These are phyloP conservation scores for Drosophila nigricruria DNA, from an alignment of 2,888 invertebrate genomes.

Conservation along the genomic window DNA sequence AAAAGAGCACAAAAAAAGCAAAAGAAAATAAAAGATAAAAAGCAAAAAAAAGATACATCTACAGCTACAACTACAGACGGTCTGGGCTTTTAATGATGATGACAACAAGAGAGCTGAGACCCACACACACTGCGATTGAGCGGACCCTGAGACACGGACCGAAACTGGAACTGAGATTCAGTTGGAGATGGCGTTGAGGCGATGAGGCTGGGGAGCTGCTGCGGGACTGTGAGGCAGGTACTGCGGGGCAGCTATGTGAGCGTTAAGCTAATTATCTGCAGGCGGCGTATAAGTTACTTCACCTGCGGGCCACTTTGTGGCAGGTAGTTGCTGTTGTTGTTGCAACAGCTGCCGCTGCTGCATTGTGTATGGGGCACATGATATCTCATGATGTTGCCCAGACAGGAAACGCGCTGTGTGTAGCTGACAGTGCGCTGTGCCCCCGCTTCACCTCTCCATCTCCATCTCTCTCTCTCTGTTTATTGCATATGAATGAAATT, in stretches of 20 bases:
- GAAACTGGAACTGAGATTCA: conserved; percentile 9
- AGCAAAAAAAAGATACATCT: background rate
- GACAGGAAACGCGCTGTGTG: conserved; percentile 76
- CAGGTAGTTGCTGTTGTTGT: conserved; percentile 54
- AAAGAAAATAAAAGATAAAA: conserved; percentile 1
- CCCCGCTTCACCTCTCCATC: conserved; percentile 4
- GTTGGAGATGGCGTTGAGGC: background rate
- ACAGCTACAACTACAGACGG: conserved; percentile 6
- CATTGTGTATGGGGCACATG: conserved; percentile 51
- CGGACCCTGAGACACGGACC: conserved; percentile 18
- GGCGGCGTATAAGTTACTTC: conserved; percentile 74
- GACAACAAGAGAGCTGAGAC: conserved; percentile 39
- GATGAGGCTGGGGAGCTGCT: background rate
- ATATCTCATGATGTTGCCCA: conserved; percentile 62
- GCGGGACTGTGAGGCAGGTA: conserved; percentile 23
- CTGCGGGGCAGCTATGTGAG: conserved; percentile 39
- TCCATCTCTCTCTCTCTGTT: background rate
- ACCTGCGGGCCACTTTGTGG: conserved; percentile 69
- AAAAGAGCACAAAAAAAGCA: background rate
- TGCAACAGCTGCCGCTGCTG: conserved; percentile 35
- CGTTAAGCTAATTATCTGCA: conserved; percentile 73
- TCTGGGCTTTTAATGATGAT: conserved; percentile 60
- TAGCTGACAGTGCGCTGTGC: conserved; percentile 38
- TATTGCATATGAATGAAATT: conserved; percentile 75
- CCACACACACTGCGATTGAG: conserved; percentile 41